These are phyloP conservation scores for Deroplatys truncata DNA, from an alignment of 2,888 invertebrate species.

Conservation along the genomic window DNA sequence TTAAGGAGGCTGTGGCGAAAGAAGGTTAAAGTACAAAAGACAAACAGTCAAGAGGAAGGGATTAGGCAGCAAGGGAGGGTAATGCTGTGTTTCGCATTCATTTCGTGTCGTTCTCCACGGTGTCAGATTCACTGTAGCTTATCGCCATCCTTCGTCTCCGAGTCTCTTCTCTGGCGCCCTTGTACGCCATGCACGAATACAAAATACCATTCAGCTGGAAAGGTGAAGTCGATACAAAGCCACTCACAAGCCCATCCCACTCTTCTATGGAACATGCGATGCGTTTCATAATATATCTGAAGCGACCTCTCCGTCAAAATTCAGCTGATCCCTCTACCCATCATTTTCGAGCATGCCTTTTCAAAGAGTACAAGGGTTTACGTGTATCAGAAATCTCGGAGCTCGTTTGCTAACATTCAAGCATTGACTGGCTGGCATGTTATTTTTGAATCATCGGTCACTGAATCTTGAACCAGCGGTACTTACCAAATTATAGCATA, in stretches of 20 bases:
- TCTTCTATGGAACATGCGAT: background rate
- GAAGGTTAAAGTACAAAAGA: background rate
- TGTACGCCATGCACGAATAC: background rate
- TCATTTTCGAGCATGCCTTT: too few relatives aligned
- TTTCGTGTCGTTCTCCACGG: background rate
- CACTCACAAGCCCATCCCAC: background rate
- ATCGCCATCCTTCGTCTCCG: background rate
- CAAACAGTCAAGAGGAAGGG: background rate
- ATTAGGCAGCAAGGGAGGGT: background rate
- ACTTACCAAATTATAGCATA: too few relatives aligned
- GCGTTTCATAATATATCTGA: background rate
- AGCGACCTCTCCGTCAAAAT: background rate
- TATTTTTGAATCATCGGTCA: too few relatives aligned
- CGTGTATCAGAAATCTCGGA: too few relatives aligned
- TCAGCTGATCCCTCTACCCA: background rate
- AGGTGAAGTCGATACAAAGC: background rate
- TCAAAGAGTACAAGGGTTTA: too few relatives aligned
- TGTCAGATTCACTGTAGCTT: constrained; percentile 9
- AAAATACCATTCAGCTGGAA: background rate
- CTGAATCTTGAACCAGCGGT: too few relatives aligned
- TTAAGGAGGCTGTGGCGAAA: background rate
- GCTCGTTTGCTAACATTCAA: too few relatives aligned
- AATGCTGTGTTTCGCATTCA: background rate
- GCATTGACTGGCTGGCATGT: too few relatives aligned
- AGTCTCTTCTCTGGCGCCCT: background rate